These are phyloP conservation scores for Furnarius figulus DNA, from an alignment of 2,113 vertebrate genomes.

Conservation along the genomic window DNA sequence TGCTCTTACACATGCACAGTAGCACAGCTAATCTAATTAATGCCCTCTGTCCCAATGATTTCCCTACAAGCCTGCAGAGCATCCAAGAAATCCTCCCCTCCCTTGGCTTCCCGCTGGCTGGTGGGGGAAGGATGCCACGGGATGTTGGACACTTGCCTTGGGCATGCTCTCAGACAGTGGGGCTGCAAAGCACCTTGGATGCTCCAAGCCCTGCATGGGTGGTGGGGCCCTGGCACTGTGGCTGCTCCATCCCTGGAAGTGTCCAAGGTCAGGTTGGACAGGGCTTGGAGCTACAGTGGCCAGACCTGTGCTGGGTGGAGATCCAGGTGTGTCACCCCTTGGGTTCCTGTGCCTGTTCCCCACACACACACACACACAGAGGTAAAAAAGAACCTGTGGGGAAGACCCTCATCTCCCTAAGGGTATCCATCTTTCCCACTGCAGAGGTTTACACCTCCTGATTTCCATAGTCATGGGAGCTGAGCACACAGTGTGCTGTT, in stretches of 20 bases:
- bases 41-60: not conserved
- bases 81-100: not conserved
- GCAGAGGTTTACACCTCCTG: not conserved
- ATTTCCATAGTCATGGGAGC: not conserved
- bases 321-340: no score
- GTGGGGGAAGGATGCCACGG: not conserved
- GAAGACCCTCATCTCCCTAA: not conserved
- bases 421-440: not conserved
- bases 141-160: not conserved
- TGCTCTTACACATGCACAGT: rapidly evolving
- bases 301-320: not conserved
- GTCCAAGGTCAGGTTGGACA: not conserved
- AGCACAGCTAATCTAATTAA: not conserved
- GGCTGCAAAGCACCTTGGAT: not conserved
- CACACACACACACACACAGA: not conserved
- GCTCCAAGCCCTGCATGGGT: not conserved
- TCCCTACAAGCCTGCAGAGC: not conserved
- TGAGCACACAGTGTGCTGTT: not conserved
- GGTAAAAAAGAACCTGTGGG: not conserved
- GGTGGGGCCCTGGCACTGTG: not conserved
- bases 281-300: not conserved
- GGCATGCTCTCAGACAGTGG: not conserved
- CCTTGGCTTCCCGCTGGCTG: not conserved
- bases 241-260: not conserved
- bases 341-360: not conserved